Conservation (phyloP, 2,113 vertebrate species). For the Cairina moschata region DNA sequence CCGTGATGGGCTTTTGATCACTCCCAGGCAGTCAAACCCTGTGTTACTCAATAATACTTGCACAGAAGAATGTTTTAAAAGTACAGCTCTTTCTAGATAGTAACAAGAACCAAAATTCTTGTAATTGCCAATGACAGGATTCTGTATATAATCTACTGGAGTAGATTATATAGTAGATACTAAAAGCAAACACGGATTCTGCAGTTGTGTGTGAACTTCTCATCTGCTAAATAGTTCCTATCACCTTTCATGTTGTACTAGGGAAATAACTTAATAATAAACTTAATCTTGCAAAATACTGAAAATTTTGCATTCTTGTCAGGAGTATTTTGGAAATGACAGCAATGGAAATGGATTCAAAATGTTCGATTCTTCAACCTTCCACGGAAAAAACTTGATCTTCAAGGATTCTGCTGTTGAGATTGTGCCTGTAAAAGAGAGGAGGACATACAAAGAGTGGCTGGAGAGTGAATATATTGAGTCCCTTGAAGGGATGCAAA, state of each 20-base stretch:
- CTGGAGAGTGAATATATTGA: slow-evolving; percentile 86
- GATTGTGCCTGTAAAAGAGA: slow-evolving; percentile 81
- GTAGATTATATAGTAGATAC: neutral
- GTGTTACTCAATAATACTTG: neutral
- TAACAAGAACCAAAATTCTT: neutral
- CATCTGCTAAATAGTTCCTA: neutral
- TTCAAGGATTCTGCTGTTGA: slow-evolving; percentile 90
- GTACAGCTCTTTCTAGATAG: neutral
- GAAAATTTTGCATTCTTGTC: slow-evolving; percentile 12
- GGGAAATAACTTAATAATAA: too few relatives aligned
- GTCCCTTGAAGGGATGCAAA: slow-evolving; percentile 82
- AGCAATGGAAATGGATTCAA: slow-evolving; percentile 77
- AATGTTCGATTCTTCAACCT: slow-evolving; percentile 91
- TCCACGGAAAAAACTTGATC: slow-evolving; percentile 85
- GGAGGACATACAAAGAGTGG: slow-evolving; percentile 86
- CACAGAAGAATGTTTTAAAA: neutral
- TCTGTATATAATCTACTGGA: neutral
- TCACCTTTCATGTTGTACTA: neutral
- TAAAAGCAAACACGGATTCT: neutral
- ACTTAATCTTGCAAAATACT: neutral
- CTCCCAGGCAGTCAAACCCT: neutral
- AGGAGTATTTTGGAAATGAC: slow-evolving; percentile 85
- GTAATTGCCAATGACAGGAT: neutral
- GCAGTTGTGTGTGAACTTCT: neutral
- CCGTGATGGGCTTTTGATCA: neutral